Base-by-base conservation (phyloP, 2,888 invertebrate genomes). In the Tetropium fuscum region DNA sequence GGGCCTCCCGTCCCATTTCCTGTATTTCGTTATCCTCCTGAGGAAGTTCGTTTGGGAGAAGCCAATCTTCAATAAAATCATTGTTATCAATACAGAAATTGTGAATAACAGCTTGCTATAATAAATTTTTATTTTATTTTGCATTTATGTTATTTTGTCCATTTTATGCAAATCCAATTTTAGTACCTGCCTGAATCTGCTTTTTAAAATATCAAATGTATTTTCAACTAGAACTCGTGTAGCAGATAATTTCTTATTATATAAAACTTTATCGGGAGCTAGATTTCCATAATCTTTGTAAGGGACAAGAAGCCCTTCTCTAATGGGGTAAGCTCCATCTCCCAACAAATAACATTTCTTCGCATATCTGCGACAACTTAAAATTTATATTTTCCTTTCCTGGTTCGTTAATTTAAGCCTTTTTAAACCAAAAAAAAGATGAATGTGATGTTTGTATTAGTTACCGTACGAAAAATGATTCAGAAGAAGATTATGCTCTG, bases 161-260 rank as follows among this genome's bases (percentile, higher is more conserved):
- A 27, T 2, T n/a, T 3, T 27, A 44, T 54, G 54, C 27, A 63
- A 20, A 16, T 56, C 56, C 34, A 61, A 36, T 7, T 34, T 15
- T 4, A 45, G 13, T 19, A 70, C 34, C 49, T 70, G 68, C 8
- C 66, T 32, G 40, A 73, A 74, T 10, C 71, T 56, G 15, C 45
- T 38, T 64, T 73, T 74, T n/a, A 74, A 51, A 8, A 74, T 32
- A 16, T 71, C 74, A 63, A 78, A 78, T 3, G 72, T 51, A 59
- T 78, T 75, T 70, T 76, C 76, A 15, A 78, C 75, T 40, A 62
- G 48, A 1, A 75, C 72, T 32, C 75, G 41, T 1, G 71, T 70
- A 44, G 60, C 58, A 43, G 56, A 63, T 45, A 74, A 69, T 15
- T 61, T 72, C 30, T 62, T 51, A 54, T 78, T 78, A 47, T 54